Evolutionary conservation across 2,888 invertebrate genomes (phyloP).

Genomic region (Allolobophora icterica): DNA sequence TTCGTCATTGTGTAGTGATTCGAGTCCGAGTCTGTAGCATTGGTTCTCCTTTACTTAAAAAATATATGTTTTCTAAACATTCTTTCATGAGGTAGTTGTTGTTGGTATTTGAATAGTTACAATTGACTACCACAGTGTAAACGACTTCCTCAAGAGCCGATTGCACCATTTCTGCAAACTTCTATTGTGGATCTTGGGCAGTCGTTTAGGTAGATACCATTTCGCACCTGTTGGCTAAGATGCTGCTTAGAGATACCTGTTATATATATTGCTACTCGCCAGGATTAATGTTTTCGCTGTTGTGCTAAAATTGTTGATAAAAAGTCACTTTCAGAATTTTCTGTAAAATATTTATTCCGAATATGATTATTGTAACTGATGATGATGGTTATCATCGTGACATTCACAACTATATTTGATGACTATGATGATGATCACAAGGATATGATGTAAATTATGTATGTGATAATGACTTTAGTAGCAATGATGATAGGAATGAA

Average conservation of each 20-base stretch:
- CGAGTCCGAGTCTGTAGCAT: background rate
- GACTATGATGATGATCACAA: background rate
- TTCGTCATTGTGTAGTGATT: background rate
- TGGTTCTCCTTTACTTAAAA: background rate
- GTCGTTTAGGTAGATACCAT: background rate
- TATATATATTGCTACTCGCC: background rate
- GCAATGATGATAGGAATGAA: background rate
- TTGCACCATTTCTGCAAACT: background rate
- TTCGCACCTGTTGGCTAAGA: background rate
- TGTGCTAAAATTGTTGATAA: background rate
- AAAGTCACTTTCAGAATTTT: background rate
- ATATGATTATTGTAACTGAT: constrained; percentile 17
- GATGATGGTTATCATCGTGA: background rate
- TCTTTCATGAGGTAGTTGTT: background rate
- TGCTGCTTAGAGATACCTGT: background rate
- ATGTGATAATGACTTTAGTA: background rate
- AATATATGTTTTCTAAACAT: background rate
- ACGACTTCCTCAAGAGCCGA: background rate
- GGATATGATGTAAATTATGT: background rate
- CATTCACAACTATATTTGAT: background rate
- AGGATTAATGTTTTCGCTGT: background rate
- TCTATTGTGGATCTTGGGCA: background rate
- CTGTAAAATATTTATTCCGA: background rate
- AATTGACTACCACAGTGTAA: background rate
- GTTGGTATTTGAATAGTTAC: background rate